Percentiles rank a stretch among this genome's conserved stretches.
These are phyloP conservation scores for Sminthopsis crassicaudata DNA, from an alignment of 2,113 vertebrate species.

Conservation along the genomic window DNA sequence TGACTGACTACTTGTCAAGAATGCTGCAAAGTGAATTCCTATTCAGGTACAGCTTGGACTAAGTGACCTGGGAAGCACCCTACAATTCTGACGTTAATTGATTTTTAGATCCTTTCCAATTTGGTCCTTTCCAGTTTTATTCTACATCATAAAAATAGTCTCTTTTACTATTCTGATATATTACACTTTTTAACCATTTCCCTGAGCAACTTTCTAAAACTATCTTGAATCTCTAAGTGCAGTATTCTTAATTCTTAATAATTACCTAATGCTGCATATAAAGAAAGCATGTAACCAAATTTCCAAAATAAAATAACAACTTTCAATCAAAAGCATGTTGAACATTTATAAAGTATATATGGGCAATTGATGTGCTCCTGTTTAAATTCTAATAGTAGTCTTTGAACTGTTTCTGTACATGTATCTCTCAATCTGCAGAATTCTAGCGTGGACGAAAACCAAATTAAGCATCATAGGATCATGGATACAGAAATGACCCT, in stretches of 20 bases:
- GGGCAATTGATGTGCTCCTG: not conserved
- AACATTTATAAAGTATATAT: not conserved
- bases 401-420: not conserved
- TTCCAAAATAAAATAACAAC: not conserved
- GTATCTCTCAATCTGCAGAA: not conserved
- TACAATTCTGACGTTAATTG: not conserved
- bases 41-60: not conserved
- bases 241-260: conserved; percentile 21
- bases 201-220: not conserved
- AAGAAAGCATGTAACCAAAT: not conserved
- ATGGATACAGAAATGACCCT: not conserved
- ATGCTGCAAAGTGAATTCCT: not conserved
- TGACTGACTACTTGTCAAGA: not conserved
- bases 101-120: not conserved
- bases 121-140: not conserved
- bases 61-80: not conserved
- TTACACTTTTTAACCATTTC: not conserved
- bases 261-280: conserved; percentile 48
- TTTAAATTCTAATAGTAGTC: not conserved
- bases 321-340: not conserved
- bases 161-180: not conserved
- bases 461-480: not conserved
- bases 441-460: not conserved
- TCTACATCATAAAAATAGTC: not conserved
- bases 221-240: not conserved